Base-by-base conservation (phyloP, 2,113 vertebrate species). In the Alaudala cheleensis region DNA sequence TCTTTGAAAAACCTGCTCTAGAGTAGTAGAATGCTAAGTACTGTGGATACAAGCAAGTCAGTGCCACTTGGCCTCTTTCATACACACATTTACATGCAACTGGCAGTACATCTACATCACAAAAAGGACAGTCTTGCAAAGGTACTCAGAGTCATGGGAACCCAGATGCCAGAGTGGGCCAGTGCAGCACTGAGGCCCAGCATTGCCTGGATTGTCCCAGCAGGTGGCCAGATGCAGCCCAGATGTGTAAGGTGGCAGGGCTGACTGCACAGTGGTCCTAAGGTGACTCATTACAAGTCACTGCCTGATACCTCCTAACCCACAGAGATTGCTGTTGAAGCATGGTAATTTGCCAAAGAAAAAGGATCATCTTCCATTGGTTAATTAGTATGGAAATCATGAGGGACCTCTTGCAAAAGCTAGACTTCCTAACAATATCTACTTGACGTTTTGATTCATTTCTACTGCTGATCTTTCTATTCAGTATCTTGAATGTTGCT, bases 361-460 rank as follows among this genome's bases (percentile, higher is more conserved):
- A 51, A 16, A 77, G 21, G 37, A 34, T 33, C 1, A 4, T 82
- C 79, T 65, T 69, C 71, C 40, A 9, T 53, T 1, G 2, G 47
- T 73, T 96, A 89, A 92, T 94, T 88, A 88, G 67, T 64, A 90
- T 85, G 86, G 79, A 86, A 91, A 92, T 57, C 81, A 85, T 47
- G 54, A 92, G 66, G 70, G 84, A 81, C 29, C 49, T 50, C 78
- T 81, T 72, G 70, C 57, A 86, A 97, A 93, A 81, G 47, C 72
- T 49, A 61, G 64, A 78, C 88, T 58, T 71, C 47, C 44, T 64
- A 82, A 82, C 62, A 93, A 72, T 72, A 76, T 79, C 57, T 56
- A n/a, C 73, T 95, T 85, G 84, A 84, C 2, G 2, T 86, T 91
- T 94, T 94, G 92, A 87, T 91, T 87, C 37, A 93, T 94, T 91